Percentiles rank a stretch among this genome's conserved stretches.
Conservation (phyloP, 2,888 invertebrate genomes). For the Cantharis nigra region DNA sequence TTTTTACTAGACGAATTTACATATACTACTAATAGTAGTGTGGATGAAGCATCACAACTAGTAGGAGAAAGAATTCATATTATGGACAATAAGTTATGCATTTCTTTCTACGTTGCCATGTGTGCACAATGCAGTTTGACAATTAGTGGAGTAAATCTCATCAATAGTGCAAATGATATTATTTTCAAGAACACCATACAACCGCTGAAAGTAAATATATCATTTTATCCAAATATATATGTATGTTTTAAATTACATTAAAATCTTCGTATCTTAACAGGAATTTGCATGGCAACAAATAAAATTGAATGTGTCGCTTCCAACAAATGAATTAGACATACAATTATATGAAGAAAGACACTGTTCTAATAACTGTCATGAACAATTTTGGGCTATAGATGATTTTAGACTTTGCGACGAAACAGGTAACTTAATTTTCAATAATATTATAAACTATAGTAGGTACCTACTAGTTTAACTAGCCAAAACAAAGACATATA, state of each 20-base stretch:
- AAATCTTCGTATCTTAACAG: neutral
- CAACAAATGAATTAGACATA: neutral
- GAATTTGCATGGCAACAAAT: neutral
- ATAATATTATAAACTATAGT: neutral
- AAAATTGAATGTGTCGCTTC: neutral
- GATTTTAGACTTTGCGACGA: constrained; percentile 32
- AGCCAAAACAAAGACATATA: too few species aligned
- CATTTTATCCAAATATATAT: neutral
- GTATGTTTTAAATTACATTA: neutral
- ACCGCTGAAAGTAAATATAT: neutral
- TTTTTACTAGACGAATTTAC: constrained; percentile 3
- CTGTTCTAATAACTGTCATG: neutral
- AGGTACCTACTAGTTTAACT: too few species aligned
- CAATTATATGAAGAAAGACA: neutral
- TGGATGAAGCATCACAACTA: neutral
- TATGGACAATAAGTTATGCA: neutral
- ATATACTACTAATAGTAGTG: neutral
- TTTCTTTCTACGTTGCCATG: constrained; percentile 1
- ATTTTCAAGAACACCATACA: neutral
- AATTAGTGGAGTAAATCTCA: neutral
- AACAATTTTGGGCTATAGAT: constrained; percentile 39
- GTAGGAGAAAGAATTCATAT: neutral
- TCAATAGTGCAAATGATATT: too few species aligned
- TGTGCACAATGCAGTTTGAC: neutral
- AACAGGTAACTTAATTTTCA: constrained; percentile 9